Percentiles rank a stretch among this genome's conserved stretches.
Conservation (phyloP, 2,797 vertebrate species). For the Amblyopsis hoosieri region DNA sequence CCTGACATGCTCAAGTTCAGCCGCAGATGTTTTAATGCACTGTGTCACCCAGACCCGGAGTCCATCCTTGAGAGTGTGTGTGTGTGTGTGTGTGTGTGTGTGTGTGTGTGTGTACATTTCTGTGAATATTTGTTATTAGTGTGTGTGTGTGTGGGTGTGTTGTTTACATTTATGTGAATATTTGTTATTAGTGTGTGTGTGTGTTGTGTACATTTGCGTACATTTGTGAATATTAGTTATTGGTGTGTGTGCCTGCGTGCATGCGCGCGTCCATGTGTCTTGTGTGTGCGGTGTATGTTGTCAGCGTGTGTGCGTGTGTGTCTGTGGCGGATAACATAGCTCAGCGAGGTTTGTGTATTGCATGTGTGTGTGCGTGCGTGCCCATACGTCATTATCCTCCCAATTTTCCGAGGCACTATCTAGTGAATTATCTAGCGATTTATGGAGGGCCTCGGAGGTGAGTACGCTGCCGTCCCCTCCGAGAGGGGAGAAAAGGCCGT, state of each 20-base stretch:
- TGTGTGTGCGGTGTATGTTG: slow-evolving; percentile 11
- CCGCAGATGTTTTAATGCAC: slow-evolving; percentile 33
- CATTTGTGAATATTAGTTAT: too few relatives aligned
- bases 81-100: slow-evolving; percentile 5
- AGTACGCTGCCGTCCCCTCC: slow-evolving; percentile 22
- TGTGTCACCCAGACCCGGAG: slow-evolving; percentile 22
- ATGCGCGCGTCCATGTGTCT: not conserved
- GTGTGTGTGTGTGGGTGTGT: not conserved
- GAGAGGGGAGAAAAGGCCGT: slow-evolving; percentile 25
- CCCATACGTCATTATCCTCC: not conserved
- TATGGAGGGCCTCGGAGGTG: slow-evolving; percentile 20
- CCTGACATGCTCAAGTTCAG: slow-evolving; percentile 17
- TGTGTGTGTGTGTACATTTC: not conserved
- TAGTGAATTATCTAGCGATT: slow-evolving; percentile 42
- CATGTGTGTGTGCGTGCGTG: slow-evolving; percentile 1
- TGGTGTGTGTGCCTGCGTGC: not conserved
- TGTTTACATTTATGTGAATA: slow-evolving; percentile 1
- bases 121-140: not conserved
- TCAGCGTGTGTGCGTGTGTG: slow-evolving; percentile 4
- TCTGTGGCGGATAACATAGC: not conserved
- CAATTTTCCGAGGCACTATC: slow-evolving; percentile 37
- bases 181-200: not conserved
- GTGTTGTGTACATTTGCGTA: slow-evolving; percentile 2
- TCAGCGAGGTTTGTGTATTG: not conserved
- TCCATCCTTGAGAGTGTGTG: not conserved